Evolutionary conservation across 2,888 invertebrate genomes (phyloP), one percentile per base, ranked within the genome.

Genomic region (Nemapogon koenigi): DNA sequence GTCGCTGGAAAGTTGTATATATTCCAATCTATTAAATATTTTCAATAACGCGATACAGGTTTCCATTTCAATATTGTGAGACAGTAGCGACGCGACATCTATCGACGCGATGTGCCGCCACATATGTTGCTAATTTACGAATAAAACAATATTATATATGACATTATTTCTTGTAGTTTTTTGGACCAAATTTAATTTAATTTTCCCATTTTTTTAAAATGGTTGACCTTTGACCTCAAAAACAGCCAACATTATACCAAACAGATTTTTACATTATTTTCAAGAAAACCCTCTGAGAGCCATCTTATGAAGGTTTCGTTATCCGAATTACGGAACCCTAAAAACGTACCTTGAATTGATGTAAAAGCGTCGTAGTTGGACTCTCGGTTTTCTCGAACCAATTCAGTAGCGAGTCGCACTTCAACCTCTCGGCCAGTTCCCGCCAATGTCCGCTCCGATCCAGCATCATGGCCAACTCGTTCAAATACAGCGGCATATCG

Each of bases 381-480:
- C 81, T 81, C 35, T 58, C 57, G 4, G 72, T 61, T 31, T 60
- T 58, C 22, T 60, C 62, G 57, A 82, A 81, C 47, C 83, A 68
- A 35, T 73, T 70, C 1, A 72, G 49, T 31, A 82, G 60, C 28
- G 81, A 61, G 25, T 75, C 75, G 36, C 82, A 67, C 4, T 80
- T 68, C 35, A 86, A 60, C 2, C 81, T 62, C 10, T 59, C 56
- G 0, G 84, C 86, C 14, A 89, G 60, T 42, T 62, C 65, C 30
- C 76, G 71, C 88, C 88, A 89, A 16, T 75, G 81, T 32, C 75
- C 73, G 14, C 76, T 60, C 43, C 62, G 58, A 56, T 87, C 85
- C 42, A 89, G 61, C 28, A 81, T 52, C 1, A 49, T 47, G 0
- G 81, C 63, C 35, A 88, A 57, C 44, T 76, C 69, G 1, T 69